These are phyloP conservation scores for Nephrocerus scutellatus DNA, from an alignment of 2,888 invertebrate species.

Conservation along the genomic window DNA sequence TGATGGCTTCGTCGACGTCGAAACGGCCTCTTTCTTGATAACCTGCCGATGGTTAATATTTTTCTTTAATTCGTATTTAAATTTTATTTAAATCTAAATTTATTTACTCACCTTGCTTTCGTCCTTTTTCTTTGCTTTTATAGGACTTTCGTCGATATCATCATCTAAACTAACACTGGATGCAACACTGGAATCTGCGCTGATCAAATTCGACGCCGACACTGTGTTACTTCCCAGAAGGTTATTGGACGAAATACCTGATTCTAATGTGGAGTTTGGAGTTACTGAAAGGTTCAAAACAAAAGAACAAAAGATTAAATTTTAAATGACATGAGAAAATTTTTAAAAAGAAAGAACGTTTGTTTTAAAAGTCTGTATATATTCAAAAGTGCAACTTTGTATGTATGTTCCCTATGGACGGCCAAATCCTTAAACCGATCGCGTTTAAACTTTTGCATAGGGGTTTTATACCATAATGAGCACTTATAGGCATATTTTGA, in stretches of 20 bases:
- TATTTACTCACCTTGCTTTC: conserved; percentile 35
- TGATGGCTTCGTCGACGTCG: conserved; percentile 44
- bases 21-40: conserved; percentile 45
- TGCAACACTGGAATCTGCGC: conserved; percentile 50
- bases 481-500: too few relatives aligned
- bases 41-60: conserved; percentile 33
- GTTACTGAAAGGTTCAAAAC: conserved; percentile 34
- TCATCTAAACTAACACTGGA: conserved; percentile 48
- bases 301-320: too few relatives aligned
- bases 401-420: too few relatives aligned
- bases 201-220: conserved; percentile 49
- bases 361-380: too few relatives aligned
- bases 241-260: conserved; percentile 53
- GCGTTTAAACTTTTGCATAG: too few relatives aligned
- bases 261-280: conserved; percentile 47
- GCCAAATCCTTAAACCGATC: too few relatives aligned
- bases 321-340: too few relatives aligned
- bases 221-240: conserved; percentile 70
- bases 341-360: too few relatives aligned
- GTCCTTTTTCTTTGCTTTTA: conserved; percentile 48
- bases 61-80: too few relatives aligned
- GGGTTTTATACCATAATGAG: too few relatives aligned
- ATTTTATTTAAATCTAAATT: neutral
- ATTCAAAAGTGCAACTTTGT: too few relatives aligned
- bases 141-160: conserved; percentile 44